Evolutionary conservation across 2,888 invertebrate species (phyloP).

Genomic region (Malthinus seriepunctatus): DNA sequence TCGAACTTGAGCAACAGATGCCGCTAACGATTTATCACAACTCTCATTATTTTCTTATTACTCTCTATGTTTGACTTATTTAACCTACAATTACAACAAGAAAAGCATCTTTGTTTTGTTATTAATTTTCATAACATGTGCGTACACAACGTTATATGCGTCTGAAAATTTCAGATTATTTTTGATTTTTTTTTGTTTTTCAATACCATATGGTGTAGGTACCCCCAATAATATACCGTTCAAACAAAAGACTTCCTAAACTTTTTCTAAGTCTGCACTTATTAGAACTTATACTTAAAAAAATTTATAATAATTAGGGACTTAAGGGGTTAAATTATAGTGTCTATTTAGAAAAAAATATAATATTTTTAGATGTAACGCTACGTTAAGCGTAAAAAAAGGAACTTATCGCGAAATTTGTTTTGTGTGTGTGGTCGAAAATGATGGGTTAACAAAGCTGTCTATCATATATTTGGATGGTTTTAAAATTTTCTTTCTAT

Average conservation of each 20-base stretch:
- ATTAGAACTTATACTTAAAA: too few species aligned
- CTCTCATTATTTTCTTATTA: slow-evolving; percentile 35
- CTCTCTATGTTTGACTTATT: slow-evolving; percentile 36
- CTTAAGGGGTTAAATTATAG: slow-evolving; percentile 25
- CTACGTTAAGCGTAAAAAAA: slow-evolving; percentile 25
- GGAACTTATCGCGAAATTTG: slow-evolving; percentile 23
- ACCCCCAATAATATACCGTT: too few species aligned
- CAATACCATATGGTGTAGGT: too few species aligned
- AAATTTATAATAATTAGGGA: slow-evolving; percentile 10
- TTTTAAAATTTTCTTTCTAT: slow-evolving; percentile 14
- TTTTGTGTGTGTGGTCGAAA: slow-evolving; percentile 32
- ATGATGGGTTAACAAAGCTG: slow-evolving; percentile 29
- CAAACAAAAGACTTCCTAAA: too few species aligned
- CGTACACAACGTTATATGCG: slow-evolving; percentile 14
- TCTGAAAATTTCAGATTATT: neutral
- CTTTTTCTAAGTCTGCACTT: too few species aligned
- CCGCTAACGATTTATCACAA: slow-evolving; percentile 41
- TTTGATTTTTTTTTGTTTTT: neutral
- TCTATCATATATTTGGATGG: slow-evolving; percentile 14
- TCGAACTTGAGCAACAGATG: slow-evolving; percentile 44
- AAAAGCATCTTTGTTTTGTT: slow-evolving; percentile 27
- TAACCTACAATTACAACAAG: slow-evolving; percentile 38
- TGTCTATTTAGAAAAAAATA: slow-evolving; percentile 8
- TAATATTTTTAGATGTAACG: slow-evolving; percentile 12
- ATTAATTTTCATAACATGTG: slow-evolving; percentile 30